Conservation (phyloP, 2,797 vertebrate genomes). For the Acanthurus lineatus region DNA sequence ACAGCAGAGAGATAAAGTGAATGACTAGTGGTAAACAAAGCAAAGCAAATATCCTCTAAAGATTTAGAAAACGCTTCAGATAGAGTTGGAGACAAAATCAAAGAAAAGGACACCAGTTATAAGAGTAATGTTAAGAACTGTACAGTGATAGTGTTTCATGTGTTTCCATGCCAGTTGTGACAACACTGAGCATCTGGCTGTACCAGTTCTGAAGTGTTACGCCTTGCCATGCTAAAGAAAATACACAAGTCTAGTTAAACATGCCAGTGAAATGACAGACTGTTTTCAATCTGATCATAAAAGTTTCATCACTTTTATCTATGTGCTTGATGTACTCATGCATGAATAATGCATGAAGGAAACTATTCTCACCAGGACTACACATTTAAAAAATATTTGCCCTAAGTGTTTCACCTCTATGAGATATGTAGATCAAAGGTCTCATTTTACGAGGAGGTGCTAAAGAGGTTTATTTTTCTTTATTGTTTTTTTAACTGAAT, state of each 20-base stretch:
- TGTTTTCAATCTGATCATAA: background rate
- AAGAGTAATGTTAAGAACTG: background rate
- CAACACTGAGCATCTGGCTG: constrained; percentile 34
- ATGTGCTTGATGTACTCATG: background rate
- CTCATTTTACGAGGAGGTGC: background rate
- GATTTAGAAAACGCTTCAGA: background rate
- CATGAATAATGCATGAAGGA: background rate
- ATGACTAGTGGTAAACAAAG: background rate
- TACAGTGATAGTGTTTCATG: background rate
- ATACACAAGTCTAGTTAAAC: constrained; percentile 1
- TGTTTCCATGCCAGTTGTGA: background rate
- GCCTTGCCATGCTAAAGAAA: constrained; percentile 33
- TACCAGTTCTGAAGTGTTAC: constrained; percentile 34
- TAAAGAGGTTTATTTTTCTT: background rate
- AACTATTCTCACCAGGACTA: background rate
- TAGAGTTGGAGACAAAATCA: too few species aligned
- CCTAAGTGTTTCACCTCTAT: background rate
- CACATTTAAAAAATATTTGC: background rate
- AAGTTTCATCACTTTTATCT: background rate
- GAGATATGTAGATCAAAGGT: background rate
- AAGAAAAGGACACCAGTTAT: too few species aligned
- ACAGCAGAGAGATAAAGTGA: background rate
- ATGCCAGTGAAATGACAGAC: background rate
- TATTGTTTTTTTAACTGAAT: background rate
- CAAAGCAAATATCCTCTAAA: background rate